These are phyloP conservation scores for Acanthococcus lagerstroemiae DNA, from an alignment of 2,888 invertebrate genomes.

Conservation along the genomic window DNA sequence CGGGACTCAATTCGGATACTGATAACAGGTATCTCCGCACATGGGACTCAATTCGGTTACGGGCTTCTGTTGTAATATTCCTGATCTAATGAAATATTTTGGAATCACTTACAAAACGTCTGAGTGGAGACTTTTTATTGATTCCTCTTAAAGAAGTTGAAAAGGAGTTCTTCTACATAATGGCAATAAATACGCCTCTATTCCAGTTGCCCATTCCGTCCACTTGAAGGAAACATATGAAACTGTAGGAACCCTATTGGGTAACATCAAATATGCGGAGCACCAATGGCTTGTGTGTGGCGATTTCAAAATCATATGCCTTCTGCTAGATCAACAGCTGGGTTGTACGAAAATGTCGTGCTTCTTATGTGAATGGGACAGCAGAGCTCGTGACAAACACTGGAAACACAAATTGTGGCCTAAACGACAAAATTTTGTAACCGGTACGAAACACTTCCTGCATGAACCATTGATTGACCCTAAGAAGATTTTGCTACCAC, in stretches of 20 bases:
- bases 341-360: constrained; percentile 38
- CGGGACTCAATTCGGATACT: too few species aligned
- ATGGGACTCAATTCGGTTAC: too few species aligned
- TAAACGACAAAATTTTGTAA: constrained; percentile 22
- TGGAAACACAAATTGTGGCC: constrained; percentile 35
- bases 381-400: constrained; percentile 36
- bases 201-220: constrained; percentile 37
- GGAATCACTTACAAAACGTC: too few species aligned
- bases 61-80: too few species aligned
- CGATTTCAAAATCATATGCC: constrained; percentile 36
- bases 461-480: constrained; percentile 37
- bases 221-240: constrained; percentile 37
- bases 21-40: too few species aligned
- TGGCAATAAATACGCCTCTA: too few species aligned
- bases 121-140: too few species aligned
- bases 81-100: too few species aligned
- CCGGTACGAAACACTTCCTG: constrained; percentile 25
- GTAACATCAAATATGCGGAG: constrained; percentile 36
- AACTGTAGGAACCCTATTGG: too few species aligned
- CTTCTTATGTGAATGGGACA: constrained; percentile 38
- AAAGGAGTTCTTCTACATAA: constrained; percentile 38
- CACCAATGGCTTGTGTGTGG: too few species aligned
- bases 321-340: constrained; percentile 38
- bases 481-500: constrained; percentile 36
- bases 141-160: constrained; percentile 36